These are phyloP conservation scores for Vanacampus margaritifer DNA, from an alignment of 2,113 vertebrate genomes.

Conservation along the genomic window DNA sequence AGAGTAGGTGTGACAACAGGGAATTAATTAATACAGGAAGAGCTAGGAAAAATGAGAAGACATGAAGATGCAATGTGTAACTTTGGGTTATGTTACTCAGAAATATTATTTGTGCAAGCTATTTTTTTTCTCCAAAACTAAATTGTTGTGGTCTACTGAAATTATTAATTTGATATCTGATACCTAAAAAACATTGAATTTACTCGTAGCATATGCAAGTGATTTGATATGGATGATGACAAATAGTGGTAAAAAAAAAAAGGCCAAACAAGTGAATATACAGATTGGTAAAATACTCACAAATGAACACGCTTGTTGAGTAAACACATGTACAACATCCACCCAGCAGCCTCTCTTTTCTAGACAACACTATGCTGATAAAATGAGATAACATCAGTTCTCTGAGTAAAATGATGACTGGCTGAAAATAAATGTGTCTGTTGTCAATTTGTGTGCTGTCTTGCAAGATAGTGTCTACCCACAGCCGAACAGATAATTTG, in stretches of 20 bases:
- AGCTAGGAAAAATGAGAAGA: too few relatives aligned
- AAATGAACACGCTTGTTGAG: neutral
- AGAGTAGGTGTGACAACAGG: too few relatives aligned
- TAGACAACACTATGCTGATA: neutral
- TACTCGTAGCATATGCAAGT: neutral
- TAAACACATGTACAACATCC: neutral
- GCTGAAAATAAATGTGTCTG: constrained; percentile 6
- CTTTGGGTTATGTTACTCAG: too few relatives aligned
- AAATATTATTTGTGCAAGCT: too few relatives aligned
- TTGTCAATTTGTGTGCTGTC: constrained; percentile 4
- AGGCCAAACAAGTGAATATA: neutral
- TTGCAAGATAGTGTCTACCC: constrained; percentile 1
- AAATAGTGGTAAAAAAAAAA: neutral
- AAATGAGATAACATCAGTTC: neutral
- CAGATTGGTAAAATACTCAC: neutral
- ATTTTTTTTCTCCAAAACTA: neutral
- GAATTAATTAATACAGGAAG: too few relatives aligned
- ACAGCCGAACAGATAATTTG: neutral
- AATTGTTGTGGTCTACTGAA: neutral
- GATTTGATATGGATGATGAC: neutral
- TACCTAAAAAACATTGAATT: neutral
- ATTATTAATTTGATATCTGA: neutral
- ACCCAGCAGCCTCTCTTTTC: neutral
- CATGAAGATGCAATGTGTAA: too few relatives aligned
- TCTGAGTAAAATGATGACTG: neutral